Conservation (phyloP, 1,140 invertebrate genomes). For the Maniola jurtina region DNA sequence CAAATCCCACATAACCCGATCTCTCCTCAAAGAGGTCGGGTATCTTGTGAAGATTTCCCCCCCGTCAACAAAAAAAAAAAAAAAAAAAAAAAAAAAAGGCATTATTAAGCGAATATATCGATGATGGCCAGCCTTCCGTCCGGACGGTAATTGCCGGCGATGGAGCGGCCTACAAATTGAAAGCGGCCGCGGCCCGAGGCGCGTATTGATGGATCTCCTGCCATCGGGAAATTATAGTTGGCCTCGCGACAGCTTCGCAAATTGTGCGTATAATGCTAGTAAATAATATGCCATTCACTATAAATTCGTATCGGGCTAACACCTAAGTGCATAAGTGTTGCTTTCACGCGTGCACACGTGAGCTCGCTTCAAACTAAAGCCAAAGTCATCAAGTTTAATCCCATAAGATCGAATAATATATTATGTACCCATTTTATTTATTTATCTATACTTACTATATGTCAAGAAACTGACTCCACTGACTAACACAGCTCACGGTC, state of each 20-base stretch:
- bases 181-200: constrained; percentile 70
- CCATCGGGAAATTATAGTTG: constrained; percentile 75
- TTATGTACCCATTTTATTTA: too few species aligned
- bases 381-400: background rate
- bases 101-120: constrained; percentile 74
- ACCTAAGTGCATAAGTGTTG: constrained; percentile 46
- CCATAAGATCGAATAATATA: too few species aligned
- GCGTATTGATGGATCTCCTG: constrained; percentile 74
- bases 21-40: too few species aligned
- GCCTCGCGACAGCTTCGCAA: constrained; percentile 76
- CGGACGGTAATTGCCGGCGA: constrained; percentile 69
- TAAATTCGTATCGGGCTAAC: constrained; percentile 64
- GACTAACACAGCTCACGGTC: too few species aligned
- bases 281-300: constrained; percentile 68
- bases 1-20: too few species aligned
- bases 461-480: too few species aligned
- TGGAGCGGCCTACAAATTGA: constrained; percentile 75
- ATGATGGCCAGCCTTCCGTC: constrained; percentile 74
- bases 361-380: constrained; percentile 1
- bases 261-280: constrained; percentile 77
- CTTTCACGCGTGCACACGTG: constrained; percentile 41
- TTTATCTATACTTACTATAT: too few species aligned
- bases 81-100: too few species aligned
- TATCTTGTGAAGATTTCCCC: too few species aligned
- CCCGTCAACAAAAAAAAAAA: too few species aligned